These are phyloP conservation scores for Agriopis aurantiaria DNA, from an alignment of 2,888 invertebrate species.

Conservation along the genomic window DNA sequence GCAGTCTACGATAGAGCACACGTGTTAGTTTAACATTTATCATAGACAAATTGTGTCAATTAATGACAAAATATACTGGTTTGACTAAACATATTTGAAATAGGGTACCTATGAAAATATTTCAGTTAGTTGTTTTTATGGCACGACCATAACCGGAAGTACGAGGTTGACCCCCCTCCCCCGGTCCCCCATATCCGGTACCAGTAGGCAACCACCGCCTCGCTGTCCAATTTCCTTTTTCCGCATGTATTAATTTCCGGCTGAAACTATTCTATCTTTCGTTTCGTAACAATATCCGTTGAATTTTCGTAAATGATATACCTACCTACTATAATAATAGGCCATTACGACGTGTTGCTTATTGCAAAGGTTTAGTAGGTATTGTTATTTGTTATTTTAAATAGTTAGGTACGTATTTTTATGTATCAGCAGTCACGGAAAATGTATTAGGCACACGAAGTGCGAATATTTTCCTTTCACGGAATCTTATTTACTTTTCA, in stretches of 20 bases:
- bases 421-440: slow-evolving; percentile 8
- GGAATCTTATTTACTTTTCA: background rate
- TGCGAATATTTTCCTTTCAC: slow-evolving; percentile 6
- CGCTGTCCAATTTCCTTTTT: slow-evolving; percentile 83
- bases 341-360: background rate
- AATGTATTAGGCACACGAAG: slow-evolving; percentile 15
- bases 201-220: slow-evolving; percentile 66
- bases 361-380: background rate
- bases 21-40: too few species aligned
- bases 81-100: too few species aligned
- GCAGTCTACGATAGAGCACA: too few species aligned
- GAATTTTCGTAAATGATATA: slow-evolving; percentile 16
- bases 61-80: too few species aligned
- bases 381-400: background rate
- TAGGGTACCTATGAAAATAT: background rate
- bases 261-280: slow-evolving; percentile 72
- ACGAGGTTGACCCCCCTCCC: slow-evolving; percentile 63
- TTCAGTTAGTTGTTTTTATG: slow-evolving; percentile 14
- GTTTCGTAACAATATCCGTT: slow-evolving; percentile 70
- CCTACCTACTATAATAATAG: background rate
- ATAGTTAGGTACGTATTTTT: background rate
- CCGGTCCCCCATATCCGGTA: slow-evolving; percentile 69
- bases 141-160: slow-evolving; percentile 70
- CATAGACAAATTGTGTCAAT: too few species aligned
- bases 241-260: slow-evolving; percentile 83